Conservation (phyloP, 92 coral and sea anemone genomes). For the Plumapathes pennacea region DNA sequence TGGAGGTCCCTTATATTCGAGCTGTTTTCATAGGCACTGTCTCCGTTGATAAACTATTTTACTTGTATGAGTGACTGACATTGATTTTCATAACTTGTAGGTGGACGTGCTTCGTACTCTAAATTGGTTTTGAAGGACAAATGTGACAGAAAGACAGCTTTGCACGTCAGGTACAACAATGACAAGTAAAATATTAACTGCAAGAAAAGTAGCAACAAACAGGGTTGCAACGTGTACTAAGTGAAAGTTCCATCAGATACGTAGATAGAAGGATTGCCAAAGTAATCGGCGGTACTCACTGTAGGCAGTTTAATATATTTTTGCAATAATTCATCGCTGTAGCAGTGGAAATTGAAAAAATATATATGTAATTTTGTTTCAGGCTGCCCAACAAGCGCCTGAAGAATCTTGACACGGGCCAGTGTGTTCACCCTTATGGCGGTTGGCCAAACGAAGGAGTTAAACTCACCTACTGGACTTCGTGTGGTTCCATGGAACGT, state of each 20-base stretch:
- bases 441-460: slow-evolving; percentile 29
- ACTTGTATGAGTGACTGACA: no score
- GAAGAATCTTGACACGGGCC: slow-evolving; percentile 22
- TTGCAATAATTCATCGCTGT: no score
- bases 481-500: slow-evolving; percentile 8
- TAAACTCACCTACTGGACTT: slow-evolving; percentile 19
- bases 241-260: no score
- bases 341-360: no score
- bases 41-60: no score
- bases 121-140: slow-evolving; percentile 45
- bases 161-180: slow-evolving; percentile 20
- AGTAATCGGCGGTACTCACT: background rate
- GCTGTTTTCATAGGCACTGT: no score
- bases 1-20: no score
- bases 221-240: background rate
- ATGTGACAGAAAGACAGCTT: slow-evolving; percentile 30
- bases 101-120: slow-evolving; percentile 11
- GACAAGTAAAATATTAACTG: background rate
- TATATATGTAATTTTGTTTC: no score
- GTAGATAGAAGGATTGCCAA: no score
- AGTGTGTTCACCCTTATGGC: slow-evolving; percentile 38
- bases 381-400: slow-evolving; percentile 14
- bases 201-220: background rate
- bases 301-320: background rate
- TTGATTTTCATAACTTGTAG: background rate